These are phyloP conservation scores for Callimorpha dominula DNA, from an alignment of 2,888 invertebrate genomes.

Conservation along the genomic window DNA sequence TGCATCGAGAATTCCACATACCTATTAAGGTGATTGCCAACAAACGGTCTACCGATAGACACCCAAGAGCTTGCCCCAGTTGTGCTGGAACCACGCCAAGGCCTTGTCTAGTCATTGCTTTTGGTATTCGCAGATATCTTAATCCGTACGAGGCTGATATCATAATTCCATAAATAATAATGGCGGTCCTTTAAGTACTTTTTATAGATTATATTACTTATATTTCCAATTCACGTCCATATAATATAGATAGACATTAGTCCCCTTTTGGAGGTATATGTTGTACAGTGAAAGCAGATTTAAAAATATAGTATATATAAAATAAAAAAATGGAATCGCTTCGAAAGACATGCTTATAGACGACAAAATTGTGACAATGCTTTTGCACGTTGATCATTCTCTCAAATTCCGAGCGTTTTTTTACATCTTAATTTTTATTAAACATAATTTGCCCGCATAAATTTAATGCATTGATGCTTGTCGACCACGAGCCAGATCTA, in stretches of 20 bases:
- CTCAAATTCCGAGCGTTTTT: too few species aligned
- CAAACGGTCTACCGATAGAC: conserved; percentile 76
- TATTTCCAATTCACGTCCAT: too few species aligned
- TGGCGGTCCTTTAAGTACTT: conserved; percentile 15
- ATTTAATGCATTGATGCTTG: conserved; percentile 8
- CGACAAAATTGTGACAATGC: neutral
- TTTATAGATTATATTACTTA: neutral
- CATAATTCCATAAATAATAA: conserved; percentile 49
- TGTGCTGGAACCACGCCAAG: conserved; percentile 79
- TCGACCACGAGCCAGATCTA: conserved; percentile 16
- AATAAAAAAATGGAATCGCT: too few species aligned
- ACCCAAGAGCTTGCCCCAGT: conserved; percentile 75
- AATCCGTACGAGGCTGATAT: conserved; percentile 53
- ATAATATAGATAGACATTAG: too few species aligned
- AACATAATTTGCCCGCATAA: too few species aligned
- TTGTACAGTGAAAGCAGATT: conserved; percentile 9
- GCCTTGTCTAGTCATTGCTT: conserved; percentile 67
- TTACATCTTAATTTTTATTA: too few species aligned
- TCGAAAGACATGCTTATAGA: too few species aligned
- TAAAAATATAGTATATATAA: too few species aligned
- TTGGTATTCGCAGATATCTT: conserved; percentile 63
- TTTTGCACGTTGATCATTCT: too few species aligned
- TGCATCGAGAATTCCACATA: conserved; percentile 66
- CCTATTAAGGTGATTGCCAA: conserved; percentile 80
- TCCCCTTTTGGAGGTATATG: too few species aligned